These are phyloP conservation scores for Trachythela sp. DNA, from an alignment of 64 coral and sea anemone genomes.

Conservation along the genomic window DNA sequence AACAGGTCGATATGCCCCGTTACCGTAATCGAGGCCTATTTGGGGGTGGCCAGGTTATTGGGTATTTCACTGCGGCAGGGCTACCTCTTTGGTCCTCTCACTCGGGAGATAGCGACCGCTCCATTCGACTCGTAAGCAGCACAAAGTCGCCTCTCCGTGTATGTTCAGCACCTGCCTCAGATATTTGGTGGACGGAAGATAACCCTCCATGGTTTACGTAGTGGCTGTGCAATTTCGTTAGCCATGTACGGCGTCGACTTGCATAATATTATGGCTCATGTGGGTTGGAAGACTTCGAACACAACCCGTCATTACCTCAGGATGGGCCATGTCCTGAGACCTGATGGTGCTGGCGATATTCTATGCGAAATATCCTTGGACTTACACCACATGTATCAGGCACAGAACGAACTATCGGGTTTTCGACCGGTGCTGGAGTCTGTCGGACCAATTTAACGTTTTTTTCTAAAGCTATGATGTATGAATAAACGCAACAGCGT, in stretches of 20 bases:
- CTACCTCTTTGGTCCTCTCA: slow-evolving; percentile 7
- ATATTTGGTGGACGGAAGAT: neutral
- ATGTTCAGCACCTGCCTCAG: slow-evolving; percentile 2
- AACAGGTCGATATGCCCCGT: slow-evolving; percentile 29
- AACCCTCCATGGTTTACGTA: slow-evolving; percentile 34
- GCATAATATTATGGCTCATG: slow-evolving; percentile 50
- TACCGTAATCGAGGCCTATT: slow-evolving; percentile 1
- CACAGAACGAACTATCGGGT: no score
- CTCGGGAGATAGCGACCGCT: neutral
- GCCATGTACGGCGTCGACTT: slow-evolving; percentile 28
- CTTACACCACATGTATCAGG: no score
- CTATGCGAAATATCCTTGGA: no score
- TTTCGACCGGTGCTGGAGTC: no score
- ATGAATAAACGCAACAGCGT: no score
- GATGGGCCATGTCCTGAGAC: no score
- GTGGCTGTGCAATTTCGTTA: slow-evolving; percentile 39
- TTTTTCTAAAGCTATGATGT: no score
- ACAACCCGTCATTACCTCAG: no score
- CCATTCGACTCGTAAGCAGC: neutral
- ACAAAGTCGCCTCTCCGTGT: neutral
- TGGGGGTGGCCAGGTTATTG: neutral
- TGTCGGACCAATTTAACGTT: no score
- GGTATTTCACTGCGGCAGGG: neutral
- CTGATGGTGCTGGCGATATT: no score
- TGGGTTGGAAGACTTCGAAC: slow-evolving; percentile 39